Evolutionary conservation across 2,797 vertebrate genomes (phyloP), one percentile per base, ranked within the genome.

Genomic region (Babyrousa celebensis): DNA sequence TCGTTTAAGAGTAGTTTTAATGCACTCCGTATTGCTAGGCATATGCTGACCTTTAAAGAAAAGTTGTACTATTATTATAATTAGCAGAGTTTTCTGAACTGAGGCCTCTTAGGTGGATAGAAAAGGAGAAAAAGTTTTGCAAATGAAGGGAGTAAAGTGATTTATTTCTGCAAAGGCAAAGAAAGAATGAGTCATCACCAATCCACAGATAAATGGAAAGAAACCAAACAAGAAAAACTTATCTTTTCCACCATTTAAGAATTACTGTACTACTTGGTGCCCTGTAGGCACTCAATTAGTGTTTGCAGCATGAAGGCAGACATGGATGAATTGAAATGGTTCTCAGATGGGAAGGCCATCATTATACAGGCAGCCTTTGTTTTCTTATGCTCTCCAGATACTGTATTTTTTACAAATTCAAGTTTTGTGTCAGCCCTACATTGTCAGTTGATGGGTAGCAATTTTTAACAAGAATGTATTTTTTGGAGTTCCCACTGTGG

Each of bases 11-110:
- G 2, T 63, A 58, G 90, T 95, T 77, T 12, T 16, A n/a, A 3
- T 56, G 36, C 14, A 25, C 56, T 48, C 17, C 5, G 27, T 82
- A 23, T 72, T 89, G 52, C 29, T n/a, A 43, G 78, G 56, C 36
- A 36, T 52, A 54, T 48, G 12, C 12, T 83, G 4, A 43, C 85
- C 15, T 74, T 88, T 85, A 89, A 83, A 78, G 68, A 67, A 85
- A 78, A 85, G 18, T 62, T 79, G 7, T 75, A 14, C 32, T 74
- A 62, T 5, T 85, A 11, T 67, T 78, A 54, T 23, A 78, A 52
- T 87, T 70, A 88, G 70, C 74, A 71, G 60, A 78, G 60, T 71
- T 75, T 80, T 93, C 52, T 77, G 6, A 78, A 93, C 95, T 56
- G 25, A 63, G 10, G 0, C 1, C 63, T 94, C 18, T 67, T 48